Conservation (phyloP, 2,888 invertebrate species). For the Aphrophora alni region DNA sequence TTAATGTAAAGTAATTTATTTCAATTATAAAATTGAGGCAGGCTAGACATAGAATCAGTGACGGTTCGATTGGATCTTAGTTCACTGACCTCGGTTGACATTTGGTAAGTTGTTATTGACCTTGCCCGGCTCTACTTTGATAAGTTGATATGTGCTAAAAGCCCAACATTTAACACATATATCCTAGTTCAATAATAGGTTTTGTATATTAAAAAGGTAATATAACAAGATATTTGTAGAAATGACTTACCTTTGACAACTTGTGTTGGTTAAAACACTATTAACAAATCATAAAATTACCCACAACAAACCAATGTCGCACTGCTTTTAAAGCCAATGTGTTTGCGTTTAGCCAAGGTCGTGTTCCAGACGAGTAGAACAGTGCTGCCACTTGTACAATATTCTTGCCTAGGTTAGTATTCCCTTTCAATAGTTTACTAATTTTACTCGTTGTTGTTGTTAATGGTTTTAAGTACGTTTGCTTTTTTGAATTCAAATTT, state of each 20-base stretch:
- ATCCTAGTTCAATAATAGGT: no score
- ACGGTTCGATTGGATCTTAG: not conserved
- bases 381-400: not conserved
- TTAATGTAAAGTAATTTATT: no score
- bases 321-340: not conserved
- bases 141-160: not conserved
- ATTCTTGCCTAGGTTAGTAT: not conserved
- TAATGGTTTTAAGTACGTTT: no score
- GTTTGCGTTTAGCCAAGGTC: not conserved
- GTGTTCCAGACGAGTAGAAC: not conserved
- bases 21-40: not conserved
- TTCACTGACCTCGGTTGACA: slow-evolving; percentile 3
- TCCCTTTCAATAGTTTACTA: not conserved
- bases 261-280: not conserved
- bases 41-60: not conserved
- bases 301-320: not conserved
- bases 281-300: not conserved
- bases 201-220: no score
- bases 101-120: not conserved
- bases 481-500: no score
- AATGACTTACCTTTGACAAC: not conserved
- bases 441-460: no score
- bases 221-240: not conserved
- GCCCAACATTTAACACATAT: no score
- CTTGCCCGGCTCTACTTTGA: not conserved